phyloP scores from a whole-genome alignment of 2,113 vertebrate genomes.

The Microtus pennsylvanicus region DNA sequence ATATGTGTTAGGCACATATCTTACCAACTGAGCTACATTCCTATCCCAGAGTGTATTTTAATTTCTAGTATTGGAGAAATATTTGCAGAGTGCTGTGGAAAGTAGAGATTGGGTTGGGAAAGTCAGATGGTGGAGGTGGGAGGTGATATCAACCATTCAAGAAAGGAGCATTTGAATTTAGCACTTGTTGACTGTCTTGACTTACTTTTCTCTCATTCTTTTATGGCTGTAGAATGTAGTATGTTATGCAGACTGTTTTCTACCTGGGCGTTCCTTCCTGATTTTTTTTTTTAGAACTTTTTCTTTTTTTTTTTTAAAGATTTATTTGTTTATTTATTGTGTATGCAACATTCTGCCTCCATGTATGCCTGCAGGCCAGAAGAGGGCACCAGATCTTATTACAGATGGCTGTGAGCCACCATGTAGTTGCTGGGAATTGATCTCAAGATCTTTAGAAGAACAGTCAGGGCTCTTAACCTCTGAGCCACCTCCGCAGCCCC shows the following conservation, averaged over 20 bases:
- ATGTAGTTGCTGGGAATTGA: too few species aligned
- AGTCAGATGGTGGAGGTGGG: background rate
- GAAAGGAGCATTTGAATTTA: conserved; percentile 5
- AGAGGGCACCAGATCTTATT: too few species aligned
- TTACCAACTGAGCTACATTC: too few species aligned
- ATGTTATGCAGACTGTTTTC: background rate
- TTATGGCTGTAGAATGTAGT: background rate
- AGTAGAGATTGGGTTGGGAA: background rate
- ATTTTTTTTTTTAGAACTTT: too few species aligned
- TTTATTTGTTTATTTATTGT: too few species aligned
- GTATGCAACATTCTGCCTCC: too few species aligned
- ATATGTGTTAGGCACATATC: background rate
- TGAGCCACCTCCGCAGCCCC: too few species aligned
- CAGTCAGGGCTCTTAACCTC: too few species aligned
- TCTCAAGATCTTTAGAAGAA: too few species aligned
- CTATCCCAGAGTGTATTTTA: background rate
- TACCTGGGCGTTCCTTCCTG: background rate
- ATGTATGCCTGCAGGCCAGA: too few species aligned
- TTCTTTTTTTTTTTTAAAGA: too few species aligned
- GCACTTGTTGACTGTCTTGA: background rate
- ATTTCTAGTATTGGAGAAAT: background rate
- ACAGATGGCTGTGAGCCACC: too few species aligned
- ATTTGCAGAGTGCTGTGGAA: background rate
- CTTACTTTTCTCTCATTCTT: background rate
- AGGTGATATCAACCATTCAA: background rate